A percentile compares a stretch with the other conserved stretches of the same genome.
Conservation (phyloP, 2,113 vertebrate species). For the Lasiurus cinereus region DNA sequence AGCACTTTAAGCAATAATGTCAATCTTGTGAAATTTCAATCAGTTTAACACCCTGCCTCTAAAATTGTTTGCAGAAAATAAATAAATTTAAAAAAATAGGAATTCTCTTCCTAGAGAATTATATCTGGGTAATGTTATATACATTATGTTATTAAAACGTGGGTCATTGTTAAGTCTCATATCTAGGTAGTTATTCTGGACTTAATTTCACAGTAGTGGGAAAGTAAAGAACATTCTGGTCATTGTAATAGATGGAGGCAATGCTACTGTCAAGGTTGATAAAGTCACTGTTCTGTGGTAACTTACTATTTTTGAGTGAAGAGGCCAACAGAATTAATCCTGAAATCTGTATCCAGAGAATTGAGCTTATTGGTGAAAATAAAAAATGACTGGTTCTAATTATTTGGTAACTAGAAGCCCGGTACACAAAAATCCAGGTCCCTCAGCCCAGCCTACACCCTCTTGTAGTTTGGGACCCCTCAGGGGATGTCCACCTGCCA, state of each 20-base stretch:
- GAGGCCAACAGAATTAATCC: constrained; percentile 24
- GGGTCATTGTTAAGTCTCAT: background rate
- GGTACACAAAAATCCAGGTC: no score
- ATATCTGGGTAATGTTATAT: background rate
- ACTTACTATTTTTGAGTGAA: background rate
- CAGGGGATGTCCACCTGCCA: no score
- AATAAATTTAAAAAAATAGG: constrained; percentile 68
- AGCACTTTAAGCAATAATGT: constrained; percentile 87
- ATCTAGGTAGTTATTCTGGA: background rate
- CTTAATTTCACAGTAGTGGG: background rate
- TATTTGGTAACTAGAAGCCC: no score
- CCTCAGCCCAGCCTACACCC: no score
- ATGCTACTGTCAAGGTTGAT: background rate
- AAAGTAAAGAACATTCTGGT: background rate
- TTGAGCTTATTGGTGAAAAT: background rate
- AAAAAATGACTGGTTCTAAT: no score
- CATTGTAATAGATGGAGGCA: background rate
- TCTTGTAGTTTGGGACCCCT: no score
- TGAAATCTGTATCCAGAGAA: background rate
- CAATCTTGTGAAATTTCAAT: constrained; percentile 82
- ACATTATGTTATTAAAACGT: background rate
- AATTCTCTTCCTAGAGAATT: constrained; percentile 75
- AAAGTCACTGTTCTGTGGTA: background rate
- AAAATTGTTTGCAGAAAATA: constrained; percentile 77
- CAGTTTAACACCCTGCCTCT: constrained; percentile 79